Conservation (phyloP, 1,140 invertebrate species). For the Babylonia areolata region DNA sequence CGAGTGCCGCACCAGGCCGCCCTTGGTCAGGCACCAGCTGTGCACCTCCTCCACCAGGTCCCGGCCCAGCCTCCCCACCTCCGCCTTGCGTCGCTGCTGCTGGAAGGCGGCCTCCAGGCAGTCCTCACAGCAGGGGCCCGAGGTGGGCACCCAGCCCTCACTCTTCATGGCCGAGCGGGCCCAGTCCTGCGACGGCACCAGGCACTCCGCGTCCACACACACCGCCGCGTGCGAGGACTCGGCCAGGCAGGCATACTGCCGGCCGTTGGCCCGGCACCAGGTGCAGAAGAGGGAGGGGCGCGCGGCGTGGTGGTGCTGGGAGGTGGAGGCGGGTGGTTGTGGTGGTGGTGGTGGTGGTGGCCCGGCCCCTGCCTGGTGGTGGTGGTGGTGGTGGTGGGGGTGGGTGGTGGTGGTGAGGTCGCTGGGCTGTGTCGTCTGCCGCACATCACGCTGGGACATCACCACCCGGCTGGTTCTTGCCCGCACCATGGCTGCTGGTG, state of each 20-base stretch:
- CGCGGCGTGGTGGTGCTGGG: not conserved
- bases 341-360: not conserved
- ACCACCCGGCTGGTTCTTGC: conserved; percentile 6
- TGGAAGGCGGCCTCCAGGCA: conserved; percentile 21
- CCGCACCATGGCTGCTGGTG: conserved; percentile 17
- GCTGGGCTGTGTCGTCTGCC: not conserved
- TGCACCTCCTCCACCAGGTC: not conserved
- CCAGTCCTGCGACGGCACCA: not conserved
- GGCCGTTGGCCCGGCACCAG: not conserved
- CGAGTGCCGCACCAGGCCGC: not conserved
- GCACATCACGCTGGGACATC: conserved; percentile 1
- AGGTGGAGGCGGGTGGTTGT: no score
- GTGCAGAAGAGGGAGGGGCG: not conserved
- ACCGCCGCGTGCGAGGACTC: not conserved
- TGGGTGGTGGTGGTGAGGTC: not conserved
- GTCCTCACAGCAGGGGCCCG: conserved; percentile 30
- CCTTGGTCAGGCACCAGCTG: not conserved
- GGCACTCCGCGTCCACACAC: not conserved
- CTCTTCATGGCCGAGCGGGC: not conserved
- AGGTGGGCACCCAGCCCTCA: conserved; percentile 13
- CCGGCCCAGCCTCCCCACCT: not conserved
- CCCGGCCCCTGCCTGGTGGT: not conserved
- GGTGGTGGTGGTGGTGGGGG: not conserved
- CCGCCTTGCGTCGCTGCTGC: not conserved
- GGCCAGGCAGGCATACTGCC: not conserved